These are phyloP conservation scores for Acyrthosiphon pisum DNA, from an alignment of 1,140 invertebrate genomes.

Conservation along the genomic window DNA sequence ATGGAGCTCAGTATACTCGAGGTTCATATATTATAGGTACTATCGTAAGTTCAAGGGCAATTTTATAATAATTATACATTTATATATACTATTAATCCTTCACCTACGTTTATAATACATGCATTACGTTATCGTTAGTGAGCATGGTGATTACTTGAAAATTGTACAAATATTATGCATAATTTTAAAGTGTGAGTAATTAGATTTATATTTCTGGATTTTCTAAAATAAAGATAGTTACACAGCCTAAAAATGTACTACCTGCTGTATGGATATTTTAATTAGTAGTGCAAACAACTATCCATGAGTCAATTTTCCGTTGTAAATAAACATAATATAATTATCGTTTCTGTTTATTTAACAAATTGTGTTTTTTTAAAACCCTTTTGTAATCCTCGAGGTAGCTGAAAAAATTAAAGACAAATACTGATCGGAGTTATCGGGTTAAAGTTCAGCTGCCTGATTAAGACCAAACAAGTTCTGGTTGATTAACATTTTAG, in stretches of 20 bases:
- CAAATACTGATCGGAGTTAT: not conserved
- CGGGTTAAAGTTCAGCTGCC: not conserved
- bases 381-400: not conserved
- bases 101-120: not conserved
- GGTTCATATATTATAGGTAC: too few relatives aligned
- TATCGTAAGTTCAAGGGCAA: not conserved
- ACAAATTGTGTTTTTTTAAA: not conserved
- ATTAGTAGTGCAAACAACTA: not conserved
- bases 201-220: not conserved
- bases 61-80: not conserved
- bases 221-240: not conserved
- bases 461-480: not conserved
- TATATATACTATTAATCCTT: not conserved
- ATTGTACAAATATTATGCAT: not conserved
- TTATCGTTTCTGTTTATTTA: not conserved
- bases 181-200: not conserved
- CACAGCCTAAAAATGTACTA: not conserved
- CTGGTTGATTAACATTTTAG: not conserved
- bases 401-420: constrained; percentile 5
- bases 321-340: not conserved
- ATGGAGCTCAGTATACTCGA: not conserved
- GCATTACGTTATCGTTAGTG: not conserved
- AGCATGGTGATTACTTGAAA: not conserved
- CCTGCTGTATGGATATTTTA: not conserved
- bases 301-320: not conserved